Conservation (phyloP, 1,140 invertebrate species). For the Oscheius sp. region DNA sequence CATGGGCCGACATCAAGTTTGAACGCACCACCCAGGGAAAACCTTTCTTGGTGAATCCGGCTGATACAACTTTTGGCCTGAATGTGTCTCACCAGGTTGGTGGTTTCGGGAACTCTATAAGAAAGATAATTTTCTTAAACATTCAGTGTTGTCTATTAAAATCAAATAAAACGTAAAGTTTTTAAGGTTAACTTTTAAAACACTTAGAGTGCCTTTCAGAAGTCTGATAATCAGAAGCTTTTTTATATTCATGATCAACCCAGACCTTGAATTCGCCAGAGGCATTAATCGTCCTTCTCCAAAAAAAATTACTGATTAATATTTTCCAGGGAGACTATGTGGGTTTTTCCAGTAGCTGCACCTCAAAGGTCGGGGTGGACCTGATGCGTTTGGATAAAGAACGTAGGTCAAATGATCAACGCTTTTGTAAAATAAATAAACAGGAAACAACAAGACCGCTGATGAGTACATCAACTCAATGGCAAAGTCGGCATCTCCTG, state of each 20-base stretch:
- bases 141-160: no score
- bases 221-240: no score
- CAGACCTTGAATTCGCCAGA: neutral
- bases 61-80: slow-evolving; percentile 46
- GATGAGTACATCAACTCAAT: slow-evolving; percentile 61
- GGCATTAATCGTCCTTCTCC: neutral
- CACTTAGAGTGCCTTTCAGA: no score
- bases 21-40: slow-evolving; percentile 55
- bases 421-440: neutral
- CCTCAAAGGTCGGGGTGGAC: slow-evolving; percentile 54
- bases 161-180: no score
- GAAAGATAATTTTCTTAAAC: neutral
- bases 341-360: slow-evolving; percentile 57
- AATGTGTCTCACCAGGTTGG: slow-evolving; percentile 57
- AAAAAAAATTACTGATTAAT: neutral
- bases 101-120: neutral
- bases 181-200: no score
- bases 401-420: slow-evolving; percentile 38
- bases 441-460: slow-evolving; percentile 60
- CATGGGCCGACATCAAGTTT: slow-evolving; percentile 52
- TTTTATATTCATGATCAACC: no score
- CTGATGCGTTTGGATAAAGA: slow-evolving; percentile 58
- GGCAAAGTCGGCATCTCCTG: slow-evolving; percentile 55
- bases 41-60: slow-evolving; percentile 50
- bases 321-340: slow-evolving; percentile 57